A percentile compares a stretch with the other conserved stretches of the same genome.
These are phyloP conservation scores for Psittacula derbiana DNA, from an alignment of 2,797 vertebrate species.

Conservation along the genomic window DNA sequence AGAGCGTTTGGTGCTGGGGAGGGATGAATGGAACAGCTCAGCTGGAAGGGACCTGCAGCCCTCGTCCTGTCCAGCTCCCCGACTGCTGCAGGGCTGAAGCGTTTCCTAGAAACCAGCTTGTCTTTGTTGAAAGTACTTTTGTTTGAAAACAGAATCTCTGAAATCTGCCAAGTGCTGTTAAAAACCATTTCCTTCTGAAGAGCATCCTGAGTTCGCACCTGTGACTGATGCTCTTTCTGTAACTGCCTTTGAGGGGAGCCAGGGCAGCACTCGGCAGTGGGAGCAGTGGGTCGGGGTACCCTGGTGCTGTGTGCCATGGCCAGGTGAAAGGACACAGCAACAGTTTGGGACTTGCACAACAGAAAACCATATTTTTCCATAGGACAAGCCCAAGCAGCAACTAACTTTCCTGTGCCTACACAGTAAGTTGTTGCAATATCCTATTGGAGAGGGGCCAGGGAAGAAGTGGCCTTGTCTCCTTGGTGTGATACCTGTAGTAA, in stretches of 20 bases:
- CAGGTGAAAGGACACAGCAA: background rate
- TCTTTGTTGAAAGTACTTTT: background rate
- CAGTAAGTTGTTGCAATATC: background rate
- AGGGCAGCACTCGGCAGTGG: background rate
- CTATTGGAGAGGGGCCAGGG: background rate
- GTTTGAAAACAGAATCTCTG: background rate
- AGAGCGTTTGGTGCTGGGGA: background rate
- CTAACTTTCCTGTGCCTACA: background rate
- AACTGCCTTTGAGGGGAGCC: background rate
- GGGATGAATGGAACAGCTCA: background rate
- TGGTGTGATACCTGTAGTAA: accelerated
- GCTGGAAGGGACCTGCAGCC: background rate
- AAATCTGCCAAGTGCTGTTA: background rate
- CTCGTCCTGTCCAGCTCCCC: background rate
- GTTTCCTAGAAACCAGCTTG: background rate
- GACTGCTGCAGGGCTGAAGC: background rate
- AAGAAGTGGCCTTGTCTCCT: background rate
- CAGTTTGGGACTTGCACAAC: background rate
- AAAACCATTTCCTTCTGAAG: background rate
- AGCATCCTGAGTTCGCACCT: background rate
- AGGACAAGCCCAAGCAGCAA: background rate
- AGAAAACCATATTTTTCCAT: background rate
- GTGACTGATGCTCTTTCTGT: background rate
- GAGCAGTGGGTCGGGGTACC: accelerated
- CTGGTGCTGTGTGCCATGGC: accelerated